Evolutionary conservation across 2,888 invertebrate genomes (phyloP).

Genomic region (Hoplodrina blanda): DNA sequence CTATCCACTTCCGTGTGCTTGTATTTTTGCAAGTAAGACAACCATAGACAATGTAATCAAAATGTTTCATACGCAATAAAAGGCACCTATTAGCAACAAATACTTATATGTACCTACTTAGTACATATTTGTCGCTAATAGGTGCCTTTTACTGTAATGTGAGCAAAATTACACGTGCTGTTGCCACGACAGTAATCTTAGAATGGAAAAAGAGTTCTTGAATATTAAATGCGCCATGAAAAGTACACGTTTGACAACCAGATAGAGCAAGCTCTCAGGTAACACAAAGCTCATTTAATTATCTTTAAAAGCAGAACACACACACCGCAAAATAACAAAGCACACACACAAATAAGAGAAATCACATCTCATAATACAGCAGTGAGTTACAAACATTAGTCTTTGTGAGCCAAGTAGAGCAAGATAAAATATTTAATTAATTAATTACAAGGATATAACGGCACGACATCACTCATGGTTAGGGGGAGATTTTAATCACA

Average conservation of each 20-base stretch:
- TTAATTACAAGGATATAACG: conserved; percentile 61
- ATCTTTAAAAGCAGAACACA: conserved; percentile 26
- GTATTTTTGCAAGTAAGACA: no score
- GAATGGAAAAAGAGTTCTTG: neutral
- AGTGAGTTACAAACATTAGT: conserved; percentile 49
- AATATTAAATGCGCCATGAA: conserved; percentile 4
- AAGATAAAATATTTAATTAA: conserved; percentile 68
- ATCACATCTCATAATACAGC: conserved; percentile 53
- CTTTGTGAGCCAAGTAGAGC: conserved; percentile 54
- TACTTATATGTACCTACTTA: no score
- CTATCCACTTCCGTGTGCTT: no score
- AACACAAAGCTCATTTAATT: conserved; percentile 24
- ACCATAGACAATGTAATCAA: neutral
- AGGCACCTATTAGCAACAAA: no score
- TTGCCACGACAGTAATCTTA: neutral
- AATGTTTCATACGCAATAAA: no score
- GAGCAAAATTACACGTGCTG: neutral
- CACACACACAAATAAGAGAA: conserved; percentile 48
- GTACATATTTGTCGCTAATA: neutral
- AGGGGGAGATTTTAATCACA: conserved; percentile 74
- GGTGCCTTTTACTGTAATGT: no score
- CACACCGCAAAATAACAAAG: conserved; percentile 35
- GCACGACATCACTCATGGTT: conserved; percentile 58
- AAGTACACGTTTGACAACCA: neutral
- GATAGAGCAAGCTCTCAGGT: neutral